Conservation (phyloP, 2,888 invertebrate genomes). For the Pseudanteris insignis region DNA sequence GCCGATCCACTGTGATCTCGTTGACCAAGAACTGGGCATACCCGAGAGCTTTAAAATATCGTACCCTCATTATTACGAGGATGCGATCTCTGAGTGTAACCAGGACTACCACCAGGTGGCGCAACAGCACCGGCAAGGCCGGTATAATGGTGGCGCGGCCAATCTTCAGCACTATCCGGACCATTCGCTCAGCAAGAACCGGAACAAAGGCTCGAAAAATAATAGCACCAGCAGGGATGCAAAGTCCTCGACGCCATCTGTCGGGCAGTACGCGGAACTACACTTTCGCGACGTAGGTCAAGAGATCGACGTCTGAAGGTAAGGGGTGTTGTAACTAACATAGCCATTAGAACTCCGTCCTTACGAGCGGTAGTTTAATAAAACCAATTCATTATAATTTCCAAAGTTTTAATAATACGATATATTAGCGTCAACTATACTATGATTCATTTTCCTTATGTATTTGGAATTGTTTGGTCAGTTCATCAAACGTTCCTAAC, state of each 20-base stretch:
- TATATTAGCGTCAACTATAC: too few species aligned
- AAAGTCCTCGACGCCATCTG: slow-evolving; percentile 53
- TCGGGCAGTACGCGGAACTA: slow-evolving; percentile 73
- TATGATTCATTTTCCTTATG: too few species aligned
- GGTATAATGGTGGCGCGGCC: slow-evolving; percentile 34
- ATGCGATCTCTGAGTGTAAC: slow-evolving; percentile 55
- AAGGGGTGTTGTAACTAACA: too few species aligned
- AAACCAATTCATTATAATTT: too few species aligned
- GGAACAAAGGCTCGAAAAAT: slow-evolving; percentile 50
- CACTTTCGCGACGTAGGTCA: slow-evolving; percentile 76
- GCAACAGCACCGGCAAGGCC: slow-evolving; percentile 44
- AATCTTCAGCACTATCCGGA: slow-evolving; percentile 40
- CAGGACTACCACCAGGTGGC: slow-evolving; percentile 49
- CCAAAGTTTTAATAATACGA: too few species aligned
- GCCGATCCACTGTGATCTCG: slow-evolving; percentile 52
- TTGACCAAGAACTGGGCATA: slow-evolving; percentile 58
- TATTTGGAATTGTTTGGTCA: too few species aligned
- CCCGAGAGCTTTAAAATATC: slow-evolving; percentile 62
- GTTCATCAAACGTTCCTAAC: too few species aligned
- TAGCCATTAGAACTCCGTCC: too few species aligned
- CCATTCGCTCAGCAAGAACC: slow-evolving; percentile 46
- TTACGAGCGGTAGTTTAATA: too few species aligned
- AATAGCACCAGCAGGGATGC: slow-evolving; percentile 46
- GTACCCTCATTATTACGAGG: slow-evolving; percentile 64
- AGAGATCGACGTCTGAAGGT: slow-evolving; percentile 74